Base-by-base conservation (phyloP, 2,797 vertebrate genomes). In the Fistularia tabacaria region DNA sequence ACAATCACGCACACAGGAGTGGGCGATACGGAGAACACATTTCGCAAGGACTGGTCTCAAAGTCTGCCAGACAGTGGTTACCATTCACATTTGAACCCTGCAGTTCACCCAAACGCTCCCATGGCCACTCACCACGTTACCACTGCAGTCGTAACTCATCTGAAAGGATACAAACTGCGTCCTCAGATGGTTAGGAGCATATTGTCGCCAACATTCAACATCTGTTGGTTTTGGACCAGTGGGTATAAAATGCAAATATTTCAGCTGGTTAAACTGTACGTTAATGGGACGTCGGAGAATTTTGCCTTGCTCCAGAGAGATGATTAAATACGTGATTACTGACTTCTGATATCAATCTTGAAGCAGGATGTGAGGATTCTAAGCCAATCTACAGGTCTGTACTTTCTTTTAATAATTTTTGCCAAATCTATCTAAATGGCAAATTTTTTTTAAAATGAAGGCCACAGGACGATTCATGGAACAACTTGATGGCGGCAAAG, bases 221-320 rank as follows among this genome's bases (percentile, higher is more conserved):
- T 82, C 78, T 83, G 85, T 57, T 71, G 41, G 49, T 66, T 67
- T 64, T 72, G 74, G 74, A 76, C 61, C 62, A 13, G 69, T 51
- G 49, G 62, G 66, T 73, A 62, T 64, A 56, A 75, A 71, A 68
- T 77, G 71, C 66, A 80, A 66, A 79, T 77, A 82, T 66, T 86
- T 77, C 83, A 87, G 81, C 86, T 84, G 85, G 84, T 69, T 72
- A 14, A 62, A 69, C 55, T 54, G 66, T 77, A 76, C 81, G 64
- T 68, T 80, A 79, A 82, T 77, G 66, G 62, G 69, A 67, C 71
- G 76, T 82, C 81, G 69, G 60, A 64, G 57, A 38, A 54, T 61
- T 53, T 60, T 37, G 5, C 59, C 51, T 64, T 58, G 57, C 55
- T 59, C 58, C 14, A 11, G 43, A 63, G 65, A 49, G 69, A 66